Evolutionary conservation across 2,113 vertebrate genomes (phyloP).

Genomic region (Naja naja): DNA sequence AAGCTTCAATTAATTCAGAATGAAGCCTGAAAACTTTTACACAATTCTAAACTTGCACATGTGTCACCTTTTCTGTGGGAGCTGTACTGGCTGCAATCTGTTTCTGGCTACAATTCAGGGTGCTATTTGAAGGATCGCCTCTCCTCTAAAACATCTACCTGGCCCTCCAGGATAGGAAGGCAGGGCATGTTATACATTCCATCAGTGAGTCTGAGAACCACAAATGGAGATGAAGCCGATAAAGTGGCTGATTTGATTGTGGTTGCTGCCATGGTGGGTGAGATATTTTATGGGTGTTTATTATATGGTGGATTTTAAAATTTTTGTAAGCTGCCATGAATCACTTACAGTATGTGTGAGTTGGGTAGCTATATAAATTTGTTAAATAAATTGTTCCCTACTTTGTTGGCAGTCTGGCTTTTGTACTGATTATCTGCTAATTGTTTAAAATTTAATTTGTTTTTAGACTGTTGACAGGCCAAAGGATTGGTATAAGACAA

Average conservation of each 20-base stretch:
- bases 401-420: background rate
- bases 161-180: background rate
- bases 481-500: slow-evolving; percentile 99
- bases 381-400: background rate
- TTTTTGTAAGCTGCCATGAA: background rate
- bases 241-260: background rate
- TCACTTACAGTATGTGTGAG: background rate
- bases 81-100: background rate
- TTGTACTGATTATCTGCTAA: slow-evolving; percentile 28
- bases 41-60: background rate
- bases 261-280: background rate
- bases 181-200: background rate
- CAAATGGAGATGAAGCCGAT: background rate
- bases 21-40: background rate
- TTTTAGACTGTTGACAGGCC: slow-evolving; percentile 93
- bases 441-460: slow-evolving; percentile 45
- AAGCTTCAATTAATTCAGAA: background rate
- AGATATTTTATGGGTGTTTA: background rate
- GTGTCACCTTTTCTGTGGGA: background rate
- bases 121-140: background rate
- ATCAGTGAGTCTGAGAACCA: background rate
- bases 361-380: background rate
- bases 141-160: background rate
- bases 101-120: background rate
- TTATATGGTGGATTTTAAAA: background rate